Evolutionary conservation across 2,113 vertebrate species (phyloP), one percentile per base, ranked within the genome.

Genomic region (Anthoscopus minutus): DNA sequence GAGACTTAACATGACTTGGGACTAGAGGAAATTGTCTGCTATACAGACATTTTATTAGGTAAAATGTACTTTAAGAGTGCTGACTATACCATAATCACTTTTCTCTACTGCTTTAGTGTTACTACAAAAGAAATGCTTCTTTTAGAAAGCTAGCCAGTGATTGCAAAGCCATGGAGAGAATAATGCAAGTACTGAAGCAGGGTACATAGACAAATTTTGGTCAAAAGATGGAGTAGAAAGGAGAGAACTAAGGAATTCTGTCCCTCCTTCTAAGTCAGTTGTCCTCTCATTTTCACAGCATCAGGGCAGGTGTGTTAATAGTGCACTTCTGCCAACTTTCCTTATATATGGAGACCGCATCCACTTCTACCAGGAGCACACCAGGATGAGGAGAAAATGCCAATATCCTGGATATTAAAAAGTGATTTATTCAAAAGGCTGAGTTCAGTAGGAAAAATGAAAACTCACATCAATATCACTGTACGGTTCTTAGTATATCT

Each of bases 291-390:
- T 69, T 53, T 23, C 54, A 25, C 28, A 38, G 7, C 10, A 81
- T 38, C 72, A 77, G 31, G 5, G 10, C 0, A 0, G 4, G 2
- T 20, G 8, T 54, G 35, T 31, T 4, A 0, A 35, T 40, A 42
- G 2, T 44, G 12, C 24, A 40, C 7, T 4, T 31, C 45, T 78
- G 11, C 19, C 50, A 21, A 25, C 16, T 31, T 56, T 81, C 14
- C 12, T 84, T 28, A 21, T 23, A 5, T 12, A 21, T 10, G 42
- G 40, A 79, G 40, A 81, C 13, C 22, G 48, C 22, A 31, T 13
- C 15, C 22, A 57, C 3, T 24, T 71, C 40, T 56, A 79, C 21
- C 11, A 91, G 50, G 13, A 81, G 31, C 51, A 91, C 60, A 67
- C 10, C 40, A 89, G 11, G 18, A 61, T 44, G 7, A 79, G 31